Base-by-base conservation (phyloP, 92 coral and sea anemone genomes). In the Micromussa lordhowensis region DNA sequence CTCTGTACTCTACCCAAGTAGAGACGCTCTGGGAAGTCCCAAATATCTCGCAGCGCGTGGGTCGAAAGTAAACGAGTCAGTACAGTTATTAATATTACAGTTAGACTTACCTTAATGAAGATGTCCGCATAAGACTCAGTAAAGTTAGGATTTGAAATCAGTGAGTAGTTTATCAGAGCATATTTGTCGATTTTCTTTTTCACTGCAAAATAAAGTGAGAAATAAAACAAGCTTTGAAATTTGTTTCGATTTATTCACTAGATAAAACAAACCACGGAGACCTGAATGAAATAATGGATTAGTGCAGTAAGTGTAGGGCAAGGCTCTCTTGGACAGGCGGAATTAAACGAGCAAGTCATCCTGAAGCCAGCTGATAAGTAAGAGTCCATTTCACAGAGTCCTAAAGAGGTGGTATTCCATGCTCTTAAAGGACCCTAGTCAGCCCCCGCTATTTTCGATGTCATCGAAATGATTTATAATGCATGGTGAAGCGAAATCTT, bases 141-240 rank as follows among this genome's bases (percentile, higher is more conserved):
- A 58, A 90, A 86, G 82, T 76, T 82, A 9, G 99, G 99, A 77
- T 75, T 93, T 90, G 95, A 86, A 59, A 98, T 92, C 68, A 98
- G 87, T 22, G 98, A 89, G 87, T 93, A 98, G 90, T 98, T 92
- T 49, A 98, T 96, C 51, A 94, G 77, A 4, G 98, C 88, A 86
- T 86, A 86, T 78, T 96, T 94, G 83, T 93, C 98, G 69, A 98
- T 72, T 28, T 75, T 68, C 79, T 92, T 96, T 90, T 90, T 83
- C 48, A 92, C 99, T 97, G 66, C 17, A 82, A 90, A 83, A 81
- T 72, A 21, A 34, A 72, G 24, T 12, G 13, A 73, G 19, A 34
- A 21, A 73, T 19, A 9, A 36, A 75, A 73, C 28, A 49, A 59
- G 19, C 51, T 29, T n/a, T 26, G 29, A 29, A 54, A 85, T 7